Evolutionary conservation across 2,113 vertebrate genomes (phyloP), one percentile per base, ranked within the genome.

Genomic region (Heterochromis multidens): DNA sequence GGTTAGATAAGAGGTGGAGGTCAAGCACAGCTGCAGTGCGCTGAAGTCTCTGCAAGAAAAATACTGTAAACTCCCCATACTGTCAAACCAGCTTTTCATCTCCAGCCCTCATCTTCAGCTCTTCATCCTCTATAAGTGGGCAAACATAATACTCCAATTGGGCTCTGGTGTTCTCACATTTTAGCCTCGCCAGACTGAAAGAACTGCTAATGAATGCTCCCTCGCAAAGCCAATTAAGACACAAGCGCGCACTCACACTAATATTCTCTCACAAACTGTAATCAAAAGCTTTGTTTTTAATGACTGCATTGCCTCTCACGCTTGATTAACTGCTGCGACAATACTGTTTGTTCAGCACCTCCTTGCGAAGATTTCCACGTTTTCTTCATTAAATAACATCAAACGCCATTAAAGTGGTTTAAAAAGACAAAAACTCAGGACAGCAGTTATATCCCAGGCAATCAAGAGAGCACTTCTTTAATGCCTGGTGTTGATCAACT

Each of bases 1-100:
- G 57, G 67, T 81, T 70, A 83, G 87, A 89, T 85, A 88, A 87
- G 83, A 83, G 90, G 52, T 33, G 40, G 77, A 83, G 85, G 79
- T 83, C 77, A 43, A 77, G 86, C 78, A 43, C 3, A 58, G 67
- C 65, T 3, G 4, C 67, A 59, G 56, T 4, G 10, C 19, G 6
- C 49, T 72, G 54, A 46, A 27, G 49, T 46, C 4, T 35, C 58
- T 60, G 49, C 59, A 31, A 74, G 27, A 33, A 33, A 31, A 74
- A 74, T 19, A 54, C 46, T 54, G 46, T 52, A 74, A 74, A n/a
- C 70, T 33, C 70, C 46, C 27, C 11, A 29, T 74, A 27, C 43
- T 31, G 67, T 74, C 67, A 74, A n/a, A 74, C 11, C 46, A 33
- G 70, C 70, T 74, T 6, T 59, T 43, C 29, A 43, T 80, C 59